A percentile compares a stretch with the other conserved stretches of the same genome.
Conservation (phyloP, 2,797 vertebrate species). For the Tinamus major region DNA sequence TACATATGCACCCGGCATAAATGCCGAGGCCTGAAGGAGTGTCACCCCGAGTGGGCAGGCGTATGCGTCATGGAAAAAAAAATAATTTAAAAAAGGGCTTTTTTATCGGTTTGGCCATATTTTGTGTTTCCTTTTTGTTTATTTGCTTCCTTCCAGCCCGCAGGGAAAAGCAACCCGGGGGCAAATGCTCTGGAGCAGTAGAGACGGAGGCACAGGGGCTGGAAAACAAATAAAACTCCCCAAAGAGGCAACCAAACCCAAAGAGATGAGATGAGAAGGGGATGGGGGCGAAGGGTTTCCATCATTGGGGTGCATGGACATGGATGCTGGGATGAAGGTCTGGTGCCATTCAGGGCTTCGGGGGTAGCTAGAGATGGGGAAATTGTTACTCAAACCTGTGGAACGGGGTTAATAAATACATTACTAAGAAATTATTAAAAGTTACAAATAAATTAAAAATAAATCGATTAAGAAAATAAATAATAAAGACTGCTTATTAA, state of each 20-base stretch:
- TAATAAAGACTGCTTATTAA: too few species aligned
- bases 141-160: constrained; percentile 59
- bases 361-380: not conserved
- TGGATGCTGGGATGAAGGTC: not conserved
- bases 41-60: constrained; percentile 44
- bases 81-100: not conserved
- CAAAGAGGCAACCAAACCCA: too few species aligned
- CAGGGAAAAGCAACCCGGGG: constrained; percentile 34
- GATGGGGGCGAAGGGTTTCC: not conserved
- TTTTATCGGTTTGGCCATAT: constrained; percentile 57
- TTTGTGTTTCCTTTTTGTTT: constrained; percentile 37
- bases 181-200: not conserved
- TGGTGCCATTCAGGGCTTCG: not conserved
- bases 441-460: too few species aligned
- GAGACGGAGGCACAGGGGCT: not conserved
- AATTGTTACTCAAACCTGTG: not conserved
- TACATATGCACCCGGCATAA: constrained; percentile 59
- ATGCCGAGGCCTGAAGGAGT: constrained; percentile 75
- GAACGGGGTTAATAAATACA: too few species aligned
- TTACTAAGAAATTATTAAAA: too few species aligned
- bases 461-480: too few species aligned
- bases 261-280: not conserved
- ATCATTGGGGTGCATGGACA: too few species aligned
- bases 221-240: too few species aligned
- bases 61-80: constrained; percentile 73